phyloP scores from a whole-genome alignment of 2,113 vertebrate species.

The Osmerus eperlanus region DNA sequence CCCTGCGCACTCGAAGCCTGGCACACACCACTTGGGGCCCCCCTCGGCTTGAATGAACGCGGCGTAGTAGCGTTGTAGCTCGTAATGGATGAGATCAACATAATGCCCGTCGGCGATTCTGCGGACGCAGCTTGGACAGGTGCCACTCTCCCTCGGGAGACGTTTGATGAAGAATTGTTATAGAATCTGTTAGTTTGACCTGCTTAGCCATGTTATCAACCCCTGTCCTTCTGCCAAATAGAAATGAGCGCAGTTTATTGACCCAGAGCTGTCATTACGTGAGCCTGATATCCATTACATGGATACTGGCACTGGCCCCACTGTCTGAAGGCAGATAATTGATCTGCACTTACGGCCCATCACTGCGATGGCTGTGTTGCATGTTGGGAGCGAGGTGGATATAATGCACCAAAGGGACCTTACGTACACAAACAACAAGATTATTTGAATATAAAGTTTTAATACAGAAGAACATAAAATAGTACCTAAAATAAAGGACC shows the following conservation, averaged over 20 bases:
- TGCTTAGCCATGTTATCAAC: conserved; percentile 33
- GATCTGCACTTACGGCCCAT: conserved; percentile 44
- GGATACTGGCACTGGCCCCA: conserved; percentile 24
- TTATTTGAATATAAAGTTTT: background rate
- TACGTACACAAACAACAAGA: too few relatives aligned
- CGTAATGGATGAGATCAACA: too few relatives aligned
- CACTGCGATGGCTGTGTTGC: conserved; percentile 15
- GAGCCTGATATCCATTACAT: conserved; percentile 48
- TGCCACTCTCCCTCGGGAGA: conserved; percentile 3
- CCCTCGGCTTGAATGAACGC: too few relatives aligned
- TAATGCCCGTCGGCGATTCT: background rate
- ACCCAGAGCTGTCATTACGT: conserved; percentile 37
- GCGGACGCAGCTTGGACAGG: conserved; percentile 9
- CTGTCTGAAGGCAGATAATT: conserved; percentile 28
- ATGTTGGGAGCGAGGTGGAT: too few relatives aligned
- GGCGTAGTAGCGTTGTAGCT: too few relatives aligned
- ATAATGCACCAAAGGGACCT: too few relatives aligned
- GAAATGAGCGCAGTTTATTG: conserved; percentile 42
- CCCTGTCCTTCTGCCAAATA: conserved; percentile 31
- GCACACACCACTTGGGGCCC: too few relatives aligned
- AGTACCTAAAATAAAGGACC: background rate
- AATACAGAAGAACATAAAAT: background rate
- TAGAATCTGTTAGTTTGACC: conserved; percentile 25
- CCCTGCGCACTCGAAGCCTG: too few relatives aligned
- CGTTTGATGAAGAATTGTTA: conserved; percentile 4